phyloP scores from a whole-genome alignment of 2,888 invertebrate genomes.

The Dasypogon diadema region DNA sequence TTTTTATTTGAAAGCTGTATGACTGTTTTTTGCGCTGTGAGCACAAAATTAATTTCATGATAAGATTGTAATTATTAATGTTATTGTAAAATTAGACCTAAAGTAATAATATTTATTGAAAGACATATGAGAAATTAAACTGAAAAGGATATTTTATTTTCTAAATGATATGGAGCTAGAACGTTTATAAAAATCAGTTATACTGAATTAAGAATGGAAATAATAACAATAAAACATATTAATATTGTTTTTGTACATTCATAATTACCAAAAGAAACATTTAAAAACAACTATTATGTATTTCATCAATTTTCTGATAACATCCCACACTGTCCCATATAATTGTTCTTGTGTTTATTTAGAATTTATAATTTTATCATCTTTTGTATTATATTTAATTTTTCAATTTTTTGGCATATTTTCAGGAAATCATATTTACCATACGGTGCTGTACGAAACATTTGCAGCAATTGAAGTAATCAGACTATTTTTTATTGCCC shows the following conservation, averaged over 20 bases:
- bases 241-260: constrained; percentile 50
- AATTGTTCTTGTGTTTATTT: no score
- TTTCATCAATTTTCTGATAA: constrained; percentile 30
- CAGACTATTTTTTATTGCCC: no score
- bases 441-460: no score
- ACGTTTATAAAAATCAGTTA: constrained; percentile 44
- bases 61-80: constrained; percentile 49
- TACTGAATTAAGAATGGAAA: constrained; percentile 45
- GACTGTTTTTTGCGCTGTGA: constrained; percentile 55
- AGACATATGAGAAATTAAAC: constrained; percentile 49
- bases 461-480: no score
- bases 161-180: constrained; percentile 41
- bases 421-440: no score
- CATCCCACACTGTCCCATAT: not conserved
- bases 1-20: constrained; percentile 48
- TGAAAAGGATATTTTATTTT: constrained; percentile 49
- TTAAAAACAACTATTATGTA: constrained; percentile 28
- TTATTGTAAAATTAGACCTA: constrained; percentile 44
- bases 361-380: no score
- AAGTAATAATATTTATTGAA: constrained; percentile 50
- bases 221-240: constrained; percentile 49
- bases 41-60: constrained; percentile 53
- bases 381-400: no score
- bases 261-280: constrained; percentile 49
- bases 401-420: not conserved